Percentiles rank a stretch among this genome's conserved stretches.
These are phyloP conservation scores for Radopholus similis DNA, from an alignment of 1,140 invertebrate species.

Conservation along the genomic window DNA sequence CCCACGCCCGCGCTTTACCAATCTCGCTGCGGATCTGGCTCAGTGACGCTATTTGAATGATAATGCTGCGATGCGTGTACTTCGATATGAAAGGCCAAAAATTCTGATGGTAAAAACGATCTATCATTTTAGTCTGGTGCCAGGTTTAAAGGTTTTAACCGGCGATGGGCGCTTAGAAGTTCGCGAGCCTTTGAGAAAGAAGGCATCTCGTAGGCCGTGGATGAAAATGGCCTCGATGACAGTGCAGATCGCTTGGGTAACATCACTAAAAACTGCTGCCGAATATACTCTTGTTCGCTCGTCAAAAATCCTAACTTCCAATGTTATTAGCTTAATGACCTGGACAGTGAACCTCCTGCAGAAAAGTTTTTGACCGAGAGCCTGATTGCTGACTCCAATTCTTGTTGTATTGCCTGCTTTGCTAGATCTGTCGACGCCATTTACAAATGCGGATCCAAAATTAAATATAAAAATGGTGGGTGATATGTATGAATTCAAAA, in stretches of 20 bases:
- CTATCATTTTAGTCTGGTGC: neutral
- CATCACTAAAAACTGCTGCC: slow-evolving; percentile 44
- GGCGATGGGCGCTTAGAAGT: slow-evolving; percentile 57
- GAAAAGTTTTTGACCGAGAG: too few species aligned
- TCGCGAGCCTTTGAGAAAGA: slow-evolving; percentile 54
- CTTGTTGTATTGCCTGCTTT: too few species aligned
- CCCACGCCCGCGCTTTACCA: slow-evolving; percentile 54
- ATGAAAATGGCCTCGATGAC: slow-evolving; percentile 24
- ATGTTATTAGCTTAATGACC: too few species aligned
- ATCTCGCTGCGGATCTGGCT: slow-evolving; percentile 57
- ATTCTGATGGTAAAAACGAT: slow-evolving; percentile 39
- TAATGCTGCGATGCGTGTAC: slow-evolving; percentile 52
- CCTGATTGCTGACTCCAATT: too few species aligned
- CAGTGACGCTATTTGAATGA: slow-evolving; percentile 44
- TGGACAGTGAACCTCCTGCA: too few species aligned
- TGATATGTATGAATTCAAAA: neutral
- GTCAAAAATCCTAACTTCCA: too few species aligned
- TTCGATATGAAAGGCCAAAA: slow-evolving; percentile 60
- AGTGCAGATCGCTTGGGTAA: slow-evolving; percentile 36
- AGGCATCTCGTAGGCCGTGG: slow-evolving; percentile 54
- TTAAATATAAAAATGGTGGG: neutral
- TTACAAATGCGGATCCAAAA: too few species aligned
- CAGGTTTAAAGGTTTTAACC: slow-evolving; percentile 36
- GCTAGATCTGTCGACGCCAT: too few species aligned
- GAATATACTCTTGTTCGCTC: too few species aligned